These are phyloP conservation scores for Agrotis segetum DNA, from an alignment of 2,888 invertebrate genomes.

Conservation along the genomic window DNA sequence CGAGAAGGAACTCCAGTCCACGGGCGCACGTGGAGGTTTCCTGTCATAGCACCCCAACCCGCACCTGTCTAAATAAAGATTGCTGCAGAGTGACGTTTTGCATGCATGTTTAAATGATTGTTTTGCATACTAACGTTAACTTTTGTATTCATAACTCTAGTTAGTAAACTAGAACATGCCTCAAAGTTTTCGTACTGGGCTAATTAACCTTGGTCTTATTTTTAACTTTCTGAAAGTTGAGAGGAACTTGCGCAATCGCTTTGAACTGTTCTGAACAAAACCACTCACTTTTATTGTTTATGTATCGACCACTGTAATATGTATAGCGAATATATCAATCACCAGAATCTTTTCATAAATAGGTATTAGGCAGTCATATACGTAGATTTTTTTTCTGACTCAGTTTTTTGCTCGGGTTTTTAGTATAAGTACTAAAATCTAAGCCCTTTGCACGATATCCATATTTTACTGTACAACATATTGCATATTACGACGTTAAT, in stretches of 20 bases:
- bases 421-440: too few species aligned
- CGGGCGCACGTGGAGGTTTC: too few species aligned
- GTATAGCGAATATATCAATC: not conserved
- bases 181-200: conserved; percentile 27
- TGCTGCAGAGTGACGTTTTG: too few species aligned
- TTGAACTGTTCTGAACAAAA: conserved; percentile 31
- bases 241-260: conserved; percentile 49
- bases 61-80: too few species aligned
- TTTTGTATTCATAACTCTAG: conserved; percentile 3
- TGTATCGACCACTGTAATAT: conserved; percentile 17
- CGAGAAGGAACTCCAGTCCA: too few species aligned
- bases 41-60: too few species aligned
- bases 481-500: too few species aligned
- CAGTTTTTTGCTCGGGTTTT: too few species aligned
- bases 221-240: conserved; percentile 60
- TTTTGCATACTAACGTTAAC: conserved; percentile 1
- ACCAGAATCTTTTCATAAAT: not conserved
- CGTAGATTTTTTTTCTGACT: not conserved
- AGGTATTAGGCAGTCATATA: too few species aligned
- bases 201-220: conserved; percentile 65
- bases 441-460: too few species aligned
- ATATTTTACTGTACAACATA: too few species aligned
- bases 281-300: conserved; percentile 40
- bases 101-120: too few species aligned
- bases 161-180: conserved; percentile 5